These are phyloP conservation scores for Lathamus discolor DNA, from an alignment of 2,113 vertebrate genomes.

Conservation along the genomic window DNA sequence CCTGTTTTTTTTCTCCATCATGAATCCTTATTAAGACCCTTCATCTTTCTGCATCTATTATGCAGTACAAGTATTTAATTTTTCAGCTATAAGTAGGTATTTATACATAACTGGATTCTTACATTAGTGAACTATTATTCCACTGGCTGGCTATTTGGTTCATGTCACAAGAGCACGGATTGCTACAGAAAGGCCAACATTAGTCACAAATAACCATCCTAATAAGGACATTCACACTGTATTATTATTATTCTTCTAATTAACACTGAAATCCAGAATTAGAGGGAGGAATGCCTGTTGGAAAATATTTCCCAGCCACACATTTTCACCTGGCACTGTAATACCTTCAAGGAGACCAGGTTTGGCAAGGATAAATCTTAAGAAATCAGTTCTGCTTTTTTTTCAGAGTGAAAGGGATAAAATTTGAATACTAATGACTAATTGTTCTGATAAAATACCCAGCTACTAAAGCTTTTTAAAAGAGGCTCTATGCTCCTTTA, in stretches of 20 bases:
- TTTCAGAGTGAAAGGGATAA: neutral
- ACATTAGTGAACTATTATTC: neutral
- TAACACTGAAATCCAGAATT: neutral
- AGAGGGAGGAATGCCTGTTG: neutral
- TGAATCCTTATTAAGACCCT: neutral
- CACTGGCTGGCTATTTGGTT: neutral
- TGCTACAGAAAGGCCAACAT: neutral
- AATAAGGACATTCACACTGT: neutral
- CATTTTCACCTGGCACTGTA: neutral
- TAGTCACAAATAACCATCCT: neutral
- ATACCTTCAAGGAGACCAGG: neutral
- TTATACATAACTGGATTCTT: neutral
- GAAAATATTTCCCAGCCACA: neutral
- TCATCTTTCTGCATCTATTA: neutral
- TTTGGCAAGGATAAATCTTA: neutral
- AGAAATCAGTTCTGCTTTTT: rapidly evolving
- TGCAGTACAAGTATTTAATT: neutral
- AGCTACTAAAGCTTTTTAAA: neutral
- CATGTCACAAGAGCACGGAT: neutral
- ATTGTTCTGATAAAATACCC: neutral
- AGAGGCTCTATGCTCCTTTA: neutral
- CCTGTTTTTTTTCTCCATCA: neutral
- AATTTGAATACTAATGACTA: neutral
- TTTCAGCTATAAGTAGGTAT: neutral
- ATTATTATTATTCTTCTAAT: neutral